These are phyloP conservation scores for Lepidothrix coronata DNA, from an alignment of 2,113 vertebrate species.

Conservation along the genomic window DNA sequence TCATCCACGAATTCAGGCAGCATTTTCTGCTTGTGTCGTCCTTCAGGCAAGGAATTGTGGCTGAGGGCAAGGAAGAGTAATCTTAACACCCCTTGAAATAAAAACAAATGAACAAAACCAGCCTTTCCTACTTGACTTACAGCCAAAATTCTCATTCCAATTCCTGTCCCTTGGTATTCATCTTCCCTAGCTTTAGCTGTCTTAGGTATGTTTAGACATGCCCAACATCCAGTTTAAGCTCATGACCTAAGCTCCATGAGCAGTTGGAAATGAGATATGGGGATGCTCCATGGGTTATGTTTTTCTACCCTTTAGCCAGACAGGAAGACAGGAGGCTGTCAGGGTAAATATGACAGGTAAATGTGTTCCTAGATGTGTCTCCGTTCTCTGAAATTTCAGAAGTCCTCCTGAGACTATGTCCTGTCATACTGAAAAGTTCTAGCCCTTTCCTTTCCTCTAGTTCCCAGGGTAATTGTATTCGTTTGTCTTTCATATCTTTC, in stretches of 20 bases:
- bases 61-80: background rate
- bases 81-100: background rate
- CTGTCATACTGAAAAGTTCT: background rate
- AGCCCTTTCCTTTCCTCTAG: background rate
- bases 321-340: background rate
- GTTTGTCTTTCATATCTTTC: background rate
- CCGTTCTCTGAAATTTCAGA: background rate
- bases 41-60: constrained; percentile 2
- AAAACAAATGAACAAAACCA: background rate
- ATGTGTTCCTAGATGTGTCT: background rate
- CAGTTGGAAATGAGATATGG: background rate
- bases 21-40: background rate
- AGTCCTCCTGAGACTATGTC: background rate
- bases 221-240: background rate
- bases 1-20: background rate
- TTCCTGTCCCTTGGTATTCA: background rate
- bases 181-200: background rate
- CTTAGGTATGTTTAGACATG: background rate
- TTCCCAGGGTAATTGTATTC: background rate
- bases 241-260: background rate
- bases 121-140: background rate
- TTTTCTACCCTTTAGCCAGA: background rate
- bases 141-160: background rate
- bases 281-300: background rate
- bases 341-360: background rate